phyloP scores from a whole-genome alignment of 2,888 invertebrate species.

The Nysson spinosus region DNA sequence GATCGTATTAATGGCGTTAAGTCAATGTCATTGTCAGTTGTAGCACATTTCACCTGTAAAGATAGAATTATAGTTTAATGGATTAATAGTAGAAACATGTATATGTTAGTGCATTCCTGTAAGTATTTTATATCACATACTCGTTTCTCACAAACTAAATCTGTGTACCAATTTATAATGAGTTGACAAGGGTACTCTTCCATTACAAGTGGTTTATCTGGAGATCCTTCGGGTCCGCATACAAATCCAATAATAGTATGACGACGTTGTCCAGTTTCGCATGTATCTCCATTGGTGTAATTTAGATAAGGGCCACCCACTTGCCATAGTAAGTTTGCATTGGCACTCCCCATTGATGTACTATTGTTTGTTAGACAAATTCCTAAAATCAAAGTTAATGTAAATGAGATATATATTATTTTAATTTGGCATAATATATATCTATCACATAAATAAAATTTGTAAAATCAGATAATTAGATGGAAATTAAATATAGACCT shows the following conservation, averaged over 20 bases:
- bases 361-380: slow-evolving; percentile 56
- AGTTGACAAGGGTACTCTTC: slow-evolving; percentile 61
- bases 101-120: background rate
- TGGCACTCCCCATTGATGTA: slow-evolving; percentile 64
- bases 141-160: slow-evolving; percentile 63
- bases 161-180: slow-evolving; percentile 66
- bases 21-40: slow-evolving; percentile 55
- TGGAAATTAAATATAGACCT: too few relatives aligned
- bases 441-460: too few relatives aligned
- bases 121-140: slow-evolving; percentile 30
- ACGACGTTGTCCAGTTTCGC: slow-evolving; percentile 49
- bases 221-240: slow-evolving; percentile 60
- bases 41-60: slow-evolving; percentile 61
- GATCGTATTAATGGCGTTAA: slow-evolving; percentile 59
- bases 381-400: slow-evolving; percentile 53
- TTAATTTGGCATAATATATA: too few relatives aligned
- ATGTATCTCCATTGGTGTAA: slow-evolving; percentile 69
- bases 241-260: slow-evolving; percentile 68
- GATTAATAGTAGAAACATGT: background rate
- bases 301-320: slow-evolving; percentile 70
- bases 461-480: too few relatives aligned
- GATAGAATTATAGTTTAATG: slow-evolving; percentile 6
- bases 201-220: slow-evolving; percentile 53
- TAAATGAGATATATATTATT: background rate
- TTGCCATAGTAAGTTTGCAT: slow-evolving; percentile 67